Evolutionary conservation across 2,113 vertebrate species (phyloP).

Genomic region (Myodes glareolus): DNA sequence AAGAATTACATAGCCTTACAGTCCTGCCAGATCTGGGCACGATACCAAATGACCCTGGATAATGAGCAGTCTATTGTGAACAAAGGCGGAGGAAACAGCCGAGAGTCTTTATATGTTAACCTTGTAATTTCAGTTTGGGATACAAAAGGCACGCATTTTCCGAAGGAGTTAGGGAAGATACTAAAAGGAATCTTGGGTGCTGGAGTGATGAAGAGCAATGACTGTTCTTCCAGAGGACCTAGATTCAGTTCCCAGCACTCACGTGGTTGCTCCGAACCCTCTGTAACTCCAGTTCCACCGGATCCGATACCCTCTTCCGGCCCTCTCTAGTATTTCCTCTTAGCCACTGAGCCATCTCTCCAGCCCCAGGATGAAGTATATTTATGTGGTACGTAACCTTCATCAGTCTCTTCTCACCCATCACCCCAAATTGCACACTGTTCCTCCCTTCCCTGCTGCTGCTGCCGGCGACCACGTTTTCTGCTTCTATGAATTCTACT

Average conservation of each 20-base stretch:
- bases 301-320: background rate
- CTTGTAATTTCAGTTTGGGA: background rate
- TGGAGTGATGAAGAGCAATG: too few species aligned
- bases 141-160: background rate
- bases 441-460: background rate
- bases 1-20: background rate
- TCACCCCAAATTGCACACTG: background rate
- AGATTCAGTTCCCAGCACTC: background rate
- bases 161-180: background rate
- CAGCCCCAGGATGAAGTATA: background rate
- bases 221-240: background rate
- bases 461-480: background rate
- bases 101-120: background rate
- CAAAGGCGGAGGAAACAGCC: background rate
- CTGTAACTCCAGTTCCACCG: background rate
- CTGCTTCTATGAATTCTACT: background rate
- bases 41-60: background rate
- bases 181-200: background rate
- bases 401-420: background rate
- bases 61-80: background rate
- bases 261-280: background rate
- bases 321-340: background rate
- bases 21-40: background rate
- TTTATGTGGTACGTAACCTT: background rate
- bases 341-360: background rate